Percentiles rank a stretch among this genome's conserved stretches.
phyloP scores from a whole-genome alignment of 2,113 vertebrate species.

The Pseudolaguvia tuberculata region DNA sequence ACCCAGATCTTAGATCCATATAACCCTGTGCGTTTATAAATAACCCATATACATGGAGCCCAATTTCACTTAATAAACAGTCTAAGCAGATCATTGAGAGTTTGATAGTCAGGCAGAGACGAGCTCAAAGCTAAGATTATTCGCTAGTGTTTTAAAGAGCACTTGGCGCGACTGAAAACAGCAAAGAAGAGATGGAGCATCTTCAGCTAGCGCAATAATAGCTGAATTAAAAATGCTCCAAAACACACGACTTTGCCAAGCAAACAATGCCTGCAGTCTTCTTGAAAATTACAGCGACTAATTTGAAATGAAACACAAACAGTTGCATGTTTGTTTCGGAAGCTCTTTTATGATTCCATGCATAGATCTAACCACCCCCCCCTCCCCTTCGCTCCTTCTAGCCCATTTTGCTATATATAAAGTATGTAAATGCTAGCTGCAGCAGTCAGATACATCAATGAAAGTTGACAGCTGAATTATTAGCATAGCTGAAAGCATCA shows the following conservation, averaged over 20 bases:
- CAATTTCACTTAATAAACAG: slow-evolving; percentile 54
- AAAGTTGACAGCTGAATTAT: slow-evolving; percentile 82
- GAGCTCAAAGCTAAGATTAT: slow-evolving; percentile 61
- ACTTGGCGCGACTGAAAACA: slow-evolving; percentile 58
- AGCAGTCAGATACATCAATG: slow-evolving; percentile 77
- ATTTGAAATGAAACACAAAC: slow-evolving; percentile 79
- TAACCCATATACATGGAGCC: slow-evolving; percentile 20
- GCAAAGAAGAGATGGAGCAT: slow-evolving; percentile 45
- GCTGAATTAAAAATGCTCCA: slow-evolving; percentile 72
- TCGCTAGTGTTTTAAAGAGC: slow-evolving; percentile 60
- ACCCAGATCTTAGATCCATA: slow-evolving; percentile 10
- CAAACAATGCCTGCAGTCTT: slow-evolving; percentile 74
- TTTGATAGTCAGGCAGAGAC: slow-evolving; percentile 59
- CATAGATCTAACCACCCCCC: slow-evolving; percentile 54
- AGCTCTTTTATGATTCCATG: slow-evolving; percentile 68
- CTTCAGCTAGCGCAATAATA: slow-evolving; percentile 64
- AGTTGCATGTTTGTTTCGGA: slow-evolving; percentile 62
- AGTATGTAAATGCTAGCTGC: slow-evolving; percentile 79
- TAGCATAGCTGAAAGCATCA: slow-evolving; percentile 76
- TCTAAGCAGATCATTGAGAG: slow-evolving; percentile 53
- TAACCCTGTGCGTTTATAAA: slow-evolving; percentile 17
- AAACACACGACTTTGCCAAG: slow-evolving; percentile 71
- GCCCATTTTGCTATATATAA: slow-evolving; percentile 73
- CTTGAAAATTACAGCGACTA: slow-evolving; percentile 72
- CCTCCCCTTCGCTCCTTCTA: slow-evolving; percentile 15